Conservation (phyloP, 30 jellyfish, hydroid and myxozoan genomes). For the Aurelia sp. region DNA sequence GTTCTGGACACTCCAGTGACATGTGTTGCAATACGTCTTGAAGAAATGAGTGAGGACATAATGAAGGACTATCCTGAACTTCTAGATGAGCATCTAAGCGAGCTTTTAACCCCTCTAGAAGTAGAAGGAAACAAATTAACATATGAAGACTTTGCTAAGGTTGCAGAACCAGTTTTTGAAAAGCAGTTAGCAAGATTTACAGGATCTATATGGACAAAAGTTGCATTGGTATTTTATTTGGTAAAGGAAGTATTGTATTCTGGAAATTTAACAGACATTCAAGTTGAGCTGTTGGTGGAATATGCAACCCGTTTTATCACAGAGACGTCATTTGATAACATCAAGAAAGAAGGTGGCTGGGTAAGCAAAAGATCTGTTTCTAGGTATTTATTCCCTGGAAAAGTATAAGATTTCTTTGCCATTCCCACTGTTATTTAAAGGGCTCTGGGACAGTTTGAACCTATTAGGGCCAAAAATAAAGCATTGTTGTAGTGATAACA, state of each 20-base stretch:
- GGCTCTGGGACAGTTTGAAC: no score
- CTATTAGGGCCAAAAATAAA: no score
- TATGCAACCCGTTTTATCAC: constrained; percentile 84
- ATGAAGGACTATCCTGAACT: constrained; percentile 87
- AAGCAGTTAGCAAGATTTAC: constrained; percentile 76
- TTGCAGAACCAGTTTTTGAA: constrained; percentile 82
- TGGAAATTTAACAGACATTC: constrained; percentile 82
- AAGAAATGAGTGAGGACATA: constrained; percentile 79
- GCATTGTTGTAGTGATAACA: no score
- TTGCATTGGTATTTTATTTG: constrained; percentile 80
- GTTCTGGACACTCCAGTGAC: constrained; percentile 75
- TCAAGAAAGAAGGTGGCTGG: constrained; percentile 86
- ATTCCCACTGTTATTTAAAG: no score
- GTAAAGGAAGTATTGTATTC: constrained; percentile 85
- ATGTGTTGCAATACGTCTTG: constrained; percentile 72
- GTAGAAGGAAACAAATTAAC: constrained; percentile 41
- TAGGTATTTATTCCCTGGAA: no score
- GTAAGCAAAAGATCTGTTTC: constrained; percentile 38
- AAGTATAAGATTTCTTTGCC: no score
- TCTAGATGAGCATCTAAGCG: constrained; percentile 73
- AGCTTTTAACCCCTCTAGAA: constrained; percentile 79
- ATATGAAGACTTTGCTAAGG: constrained; percentile 81
- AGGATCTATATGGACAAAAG: constrained; percentile 85
- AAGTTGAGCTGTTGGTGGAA: constrained; percentile 89
- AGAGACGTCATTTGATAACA: constrained; percentile 74